phyloP scores from a whole-genome alignment of 2,888 invertebrate genomes.

The Scaptomyza caliginosa region DNA sequence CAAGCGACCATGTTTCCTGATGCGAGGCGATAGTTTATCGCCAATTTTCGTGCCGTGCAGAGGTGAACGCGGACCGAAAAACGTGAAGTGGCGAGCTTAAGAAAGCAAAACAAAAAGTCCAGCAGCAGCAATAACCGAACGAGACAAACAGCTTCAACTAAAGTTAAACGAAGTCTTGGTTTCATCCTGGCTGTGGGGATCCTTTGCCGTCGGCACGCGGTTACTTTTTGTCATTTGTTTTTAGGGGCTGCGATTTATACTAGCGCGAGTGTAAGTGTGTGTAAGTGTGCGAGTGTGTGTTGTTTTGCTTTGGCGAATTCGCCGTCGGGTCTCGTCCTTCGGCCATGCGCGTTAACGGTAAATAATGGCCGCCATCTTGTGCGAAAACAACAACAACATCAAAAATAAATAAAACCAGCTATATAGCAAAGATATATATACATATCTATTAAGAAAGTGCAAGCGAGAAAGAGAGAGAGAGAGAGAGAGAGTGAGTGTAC shows the following conservation, averaged over 20 bases:
- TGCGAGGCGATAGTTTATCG: conserved; percentile 85
- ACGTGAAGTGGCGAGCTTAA: conserved; percentile 56
- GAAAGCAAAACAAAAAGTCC: conserved; percentile 22
- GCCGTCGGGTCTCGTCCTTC: conserved; percentile 51
- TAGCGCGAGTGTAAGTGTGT: neutral
- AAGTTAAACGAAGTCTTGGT: neutral
- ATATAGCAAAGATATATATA: conserved; percentile 22
- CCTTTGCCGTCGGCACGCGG: conserved; percentile 24
- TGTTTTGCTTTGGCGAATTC: conserved; percentile 35
- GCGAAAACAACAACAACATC: conserved; percentile 49
- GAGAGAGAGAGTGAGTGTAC: neutral
- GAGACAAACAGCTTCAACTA: conserved; percentile 11
- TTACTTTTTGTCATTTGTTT: conserved; percentile 26
- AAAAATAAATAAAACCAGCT: conserved; percentile 58
- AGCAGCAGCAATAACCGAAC: conserved; percentile 11
- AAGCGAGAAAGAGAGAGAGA: neutral
- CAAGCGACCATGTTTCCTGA: conserved; percentile 83
- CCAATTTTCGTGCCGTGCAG: conserved; percentile 85
- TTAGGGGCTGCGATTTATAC: conserved; percentile 28
- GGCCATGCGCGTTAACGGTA: conserved; percentile 80
- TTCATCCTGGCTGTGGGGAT: conserved; percentile 3
- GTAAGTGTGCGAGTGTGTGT: conserved; percentile 16
- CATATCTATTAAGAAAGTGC: conserved; percentile 21
- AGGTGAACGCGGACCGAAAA: conserved; percentile 83
- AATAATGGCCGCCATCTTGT: conserved; percentile 80